A percentile compares a stretch with the other conserved stretches of the same genome.
Conservation (phyloP, 53 echinoderm and acorn worm species). For the Mesocentrotus franciscanus region DNA sequence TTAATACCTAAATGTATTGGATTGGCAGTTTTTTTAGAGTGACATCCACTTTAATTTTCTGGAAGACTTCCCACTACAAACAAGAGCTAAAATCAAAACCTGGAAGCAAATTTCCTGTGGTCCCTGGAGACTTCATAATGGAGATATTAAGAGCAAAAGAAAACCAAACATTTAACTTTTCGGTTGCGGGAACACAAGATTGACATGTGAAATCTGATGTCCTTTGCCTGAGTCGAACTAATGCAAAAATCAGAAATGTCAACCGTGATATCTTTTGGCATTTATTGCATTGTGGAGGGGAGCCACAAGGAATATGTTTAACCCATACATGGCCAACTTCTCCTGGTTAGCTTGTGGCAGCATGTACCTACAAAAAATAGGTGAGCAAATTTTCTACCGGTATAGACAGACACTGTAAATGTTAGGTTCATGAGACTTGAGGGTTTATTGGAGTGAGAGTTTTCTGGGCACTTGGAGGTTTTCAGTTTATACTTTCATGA, state of each 20-base stretch:
- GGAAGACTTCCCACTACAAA: not conserved
- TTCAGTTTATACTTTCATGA: not conserved
- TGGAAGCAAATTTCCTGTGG: not conserved
- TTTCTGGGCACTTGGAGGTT: not conserved
- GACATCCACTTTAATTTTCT: not conserved
- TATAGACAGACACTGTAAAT: not conserved
- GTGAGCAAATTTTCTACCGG: not conserved
- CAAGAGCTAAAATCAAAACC: not conserved
- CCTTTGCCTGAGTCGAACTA: not conserved
- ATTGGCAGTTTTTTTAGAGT: not conserved
- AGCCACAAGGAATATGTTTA: not conserved
- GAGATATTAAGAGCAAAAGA: not conserved
- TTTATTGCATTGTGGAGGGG: constrained; percentile 2
- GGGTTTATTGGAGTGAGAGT: not conserved
- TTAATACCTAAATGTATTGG: not conserved
- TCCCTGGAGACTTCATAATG: not conserved
- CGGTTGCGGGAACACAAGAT: constrained; percentile 16
- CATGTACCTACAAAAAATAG: not conserved
- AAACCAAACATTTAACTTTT: constrained; percentile 17
- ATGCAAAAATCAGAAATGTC: constrained; percentile 48
- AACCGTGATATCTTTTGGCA: constrained; percentile 29
- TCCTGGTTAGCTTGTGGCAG: not conserved
- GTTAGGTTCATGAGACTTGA: not conserved
- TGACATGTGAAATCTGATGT: constrained; percentile 32
- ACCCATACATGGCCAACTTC: not conserved